Percentiles rank a stretch among this genome's conserved stretches.
phyloP scores from a whole-genome alignment of 2,888 invertebrate species.

The Noctua pronuba region DNA sequence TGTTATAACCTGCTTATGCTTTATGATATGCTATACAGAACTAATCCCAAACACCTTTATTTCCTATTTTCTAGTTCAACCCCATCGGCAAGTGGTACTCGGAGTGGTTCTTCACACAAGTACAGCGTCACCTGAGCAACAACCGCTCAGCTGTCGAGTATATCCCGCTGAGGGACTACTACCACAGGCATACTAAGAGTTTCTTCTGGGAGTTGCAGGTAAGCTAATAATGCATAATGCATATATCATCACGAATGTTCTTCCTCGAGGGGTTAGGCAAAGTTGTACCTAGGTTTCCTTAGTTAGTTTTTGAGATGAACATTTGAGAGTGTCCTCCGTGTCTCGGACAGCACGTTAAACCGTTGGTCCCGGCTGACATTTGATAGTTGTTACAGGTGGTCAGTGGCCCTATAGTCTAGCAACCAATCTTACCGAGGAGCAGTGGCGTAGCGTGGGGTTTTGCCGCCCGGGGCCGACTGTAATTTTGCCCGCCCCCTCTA shows the following conservation, averaged over 20 bases:
- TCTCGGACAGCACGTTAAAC: too few relatives aligned
- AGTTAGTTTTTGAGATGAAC: too few relatives aligned
- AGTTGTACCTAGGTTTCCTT: too few relatives aligned
- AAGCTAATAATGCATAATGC: background rate
- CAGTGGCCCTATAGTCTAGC: too few relatives aligned
- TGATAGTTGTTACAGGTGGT: too few relatives aligned
- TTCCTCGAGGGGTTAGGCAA: background rate
- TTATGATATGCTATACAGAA: background rate
- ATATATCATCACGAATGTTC: background rate
- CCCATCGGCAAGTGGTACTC: slow-evolving; percentile 94
- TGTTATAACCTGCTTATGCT: background rate
- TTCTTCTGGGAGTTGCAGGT: slow-evolving; percentile 96
- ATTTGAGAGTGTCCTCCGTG: too few relatives aligned
- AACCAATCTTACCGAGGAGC: too few relatives aligned
- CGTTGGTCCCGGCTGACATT: too few relatives aligned
- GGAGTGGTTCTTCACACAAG: slow-evolving; percentile 96
- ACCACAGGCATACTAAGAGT: slow-evolving; percentile 94
- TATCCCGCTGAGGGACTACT: slow-evolving; percentile 95
- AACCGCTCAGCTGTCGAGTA: slow-evolving; percentile 90
- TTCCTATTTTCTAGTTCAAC: slow-evolving; percentile 90
- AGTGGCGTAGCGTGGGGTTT: too few relatives aligned
- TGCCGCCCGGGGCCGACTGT: too few relatives aligned
- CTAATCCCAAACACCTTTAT: background rate
- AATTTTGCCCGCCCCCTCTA: too few relatives aligned
- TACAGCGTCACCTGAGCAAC: slow-evolving; percentile 86